A percentile compares a stretch with the other conserved stretches of the same genome.
phyloP scores from a whole-genome alignment of 2,797 vertebrate species.

The Bucorvus abyssinicus region DNA sequence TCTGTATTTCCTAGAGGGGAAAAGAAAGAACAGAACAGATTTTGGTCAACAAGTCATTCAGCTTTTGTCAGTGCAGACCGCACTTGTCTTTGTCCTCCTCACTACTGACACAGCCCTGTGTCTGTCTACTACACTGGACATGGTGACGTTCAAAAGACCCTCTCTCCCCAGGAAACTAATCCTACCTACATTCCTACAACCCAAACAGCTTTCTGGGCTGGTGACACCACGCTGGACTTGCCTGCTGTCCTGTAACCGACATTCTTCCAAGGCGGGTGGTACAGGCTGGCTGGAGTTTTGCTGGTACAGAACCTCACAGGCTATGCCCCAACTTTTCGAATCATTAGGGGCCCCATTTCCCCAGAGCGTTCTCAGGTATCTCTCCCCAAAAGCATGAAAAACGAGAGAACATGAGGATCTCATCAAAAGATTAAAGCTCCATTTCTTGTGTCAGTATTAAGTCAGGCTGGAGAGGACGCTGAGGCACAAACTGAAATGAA shows the following conservation, averaged over 20 bases:
- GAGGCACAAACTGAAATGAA: neutral
- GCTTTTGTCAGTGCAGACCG: neutral
- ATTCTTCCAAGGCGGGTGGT: neutral
- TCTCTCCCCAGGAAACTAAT: neutral
- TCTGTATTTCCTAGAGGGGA: neutral
- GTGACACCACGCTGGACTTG: neutral
- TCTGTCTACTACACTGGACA: neutral
- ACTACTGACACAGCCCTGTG: neutral
- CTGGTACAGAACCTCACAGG: neutral
- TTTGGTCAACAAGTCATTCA: neutral
- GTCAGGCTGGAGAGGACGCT: neutral
- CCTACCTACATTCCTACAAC: neutral
- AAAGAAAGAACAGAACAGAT: neutral
- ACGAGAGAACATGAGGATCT: neutral
- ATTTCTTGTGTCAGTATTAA: neutral
- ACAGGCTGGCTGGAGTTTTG: neutral
- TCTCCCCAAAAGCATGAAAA: neutral
- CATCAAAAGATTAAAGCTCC: neutral
- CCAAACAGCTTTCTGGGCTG: neutral
- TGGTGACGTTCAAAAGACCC: neutral
- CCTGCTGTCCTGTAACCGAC: neutral
- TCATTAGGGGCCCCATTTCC: neutral
- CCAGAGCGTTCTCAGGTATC: neutral
- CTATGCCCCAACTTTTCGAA: neutral
- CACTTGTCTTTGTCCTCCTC: neutral